These are phyloP conservation scores for Dendropsophus ebraccatus DNA, from an alignment of 2,113 vertebrate genomes.

Conservation along the genomic window DNA sequence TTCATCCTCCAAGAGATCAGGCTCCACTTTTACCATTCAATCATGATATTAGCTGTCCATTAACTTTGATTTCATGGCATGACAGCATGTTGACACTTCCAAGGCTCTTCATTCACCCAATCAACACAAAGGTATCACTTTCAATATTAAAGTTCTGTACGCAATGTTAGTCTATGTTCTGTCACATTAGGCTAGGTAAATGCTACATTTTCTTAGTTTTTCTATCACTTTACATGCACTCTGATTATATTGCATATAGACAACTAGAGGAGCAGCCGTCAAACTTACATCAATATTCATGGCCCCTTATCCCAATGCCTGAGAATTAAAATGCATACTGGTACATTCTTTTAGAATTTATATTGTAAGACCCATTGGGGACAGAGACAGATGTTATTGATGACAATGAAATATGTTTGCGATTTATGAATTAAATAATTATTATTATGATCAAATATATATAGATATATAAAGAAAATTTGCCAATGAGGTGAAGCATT, in stretches of 20 bases:
- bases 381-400: too few species aligned
- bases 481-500: too few species aligned
- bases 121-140: constrained; percentile 66
- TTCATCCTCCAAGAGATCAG: constrained; percentile 84
- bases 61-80: constrained; percentile 77
- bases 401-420: too few species aligned
- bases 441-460: too few species aligned
- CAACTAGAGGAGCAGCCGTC: not conserved
- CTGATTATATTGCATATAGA: not conserved
- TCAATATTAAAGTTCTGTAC: constrained; percentile 63
- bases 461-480: too few species aligned
- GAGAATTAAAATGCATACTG: too few species aligned
- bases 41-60: constrained; percentile 92
- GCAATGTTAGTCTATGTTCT: constrained; percentile 55
- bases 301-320: not conserved
- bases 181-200: constrained; percentile 7
- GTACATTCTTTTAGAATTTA: too few species aligned
- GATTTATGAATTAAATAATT: too few species aligned
- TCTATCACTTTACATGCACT: not conserved
- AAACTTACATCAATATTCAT: not conserved
- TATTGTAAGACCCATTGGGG: too few species aligned
- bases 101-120: constrained; percentile 68
- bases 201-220: constrained; percentile 20
- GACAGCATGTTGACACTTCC: constrained; percentile 72
- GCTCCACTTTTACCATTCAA: constrained; percentile 83